A percentile compares a stretch with the other conserved stretches of the same genome.
Evolutionary conservation across 1,140 invertebrate species (phyloP).

Genomic region (Probaryconus sp.): DNA sequence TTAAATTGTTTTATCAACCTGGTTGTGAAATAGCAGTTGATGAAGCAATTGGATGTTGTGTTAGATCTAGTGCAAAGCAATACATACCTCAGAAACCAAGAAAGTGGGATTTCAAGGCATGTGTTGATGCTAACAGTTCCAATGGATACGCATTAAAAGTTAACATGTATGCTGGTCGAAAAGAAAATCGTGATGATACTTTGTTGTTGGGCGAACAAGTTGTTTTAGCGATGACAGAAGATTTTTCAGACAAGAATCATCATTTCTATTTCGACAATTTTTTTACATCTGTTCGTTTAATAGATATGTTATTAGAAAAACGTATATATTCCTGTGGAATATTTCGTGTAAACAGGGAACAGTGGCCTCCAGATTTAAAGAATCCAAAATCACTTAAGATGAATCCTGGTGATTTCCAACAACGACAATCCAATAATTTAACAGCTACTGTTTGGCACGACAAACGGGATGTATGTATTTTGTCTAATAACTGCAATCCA

Average conservation of each 20-base stretch:
- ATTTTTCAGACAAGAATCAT: conserved; percentile 12
- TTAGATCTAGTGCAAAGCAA: conserved; percentile 44
- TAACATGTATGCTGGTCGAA: conserved; percentile 38
- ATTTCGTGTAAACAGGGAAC: conserved; percentile 8
- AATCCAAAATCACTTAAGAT: conserved; percentile 14
- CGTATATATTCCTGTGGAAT: conserved; percentile 16
- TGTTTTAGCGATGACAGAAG: conserved; percentile 24
- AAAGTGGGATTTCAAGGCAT: conserved; percentile 58
- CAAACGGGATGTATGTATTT: conserved; percentile 6
- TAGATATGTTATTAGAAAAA: neutral
- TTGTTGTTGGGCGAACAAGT: conserved; percentile 44
- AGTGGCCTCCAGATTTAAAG: conserved; percentile 12
- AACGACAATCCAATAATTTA: neutral
- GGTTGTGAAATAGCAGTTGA: conserved; percentile 65
- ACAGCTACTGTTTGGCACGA: conserved; percentile 18
- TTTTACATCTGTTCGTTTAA: neutral
- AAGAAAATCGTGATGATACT: conserved; percentile 9
- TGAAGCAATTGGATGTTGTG: conserved; percentile 72
- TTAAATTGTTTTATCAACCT: too few relatives aligned
- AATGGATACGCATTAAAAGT: conserved; percentile 21
- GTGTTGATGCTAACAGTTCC: conserved; percentile 27
- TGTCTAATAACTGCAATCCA: conserved; percentile 1
- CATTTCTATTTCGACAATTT: conserved; percentile 26
- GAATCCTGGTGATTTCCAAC: conserved; percentile 1
- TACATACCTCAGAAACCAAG: conserved; percentile 57